Evolutionary conservation across 2,113 vertebrate genomes (phyloP), one percentile per base, ranked within the genome.

Genomic region (Abramis brama): DNA sequence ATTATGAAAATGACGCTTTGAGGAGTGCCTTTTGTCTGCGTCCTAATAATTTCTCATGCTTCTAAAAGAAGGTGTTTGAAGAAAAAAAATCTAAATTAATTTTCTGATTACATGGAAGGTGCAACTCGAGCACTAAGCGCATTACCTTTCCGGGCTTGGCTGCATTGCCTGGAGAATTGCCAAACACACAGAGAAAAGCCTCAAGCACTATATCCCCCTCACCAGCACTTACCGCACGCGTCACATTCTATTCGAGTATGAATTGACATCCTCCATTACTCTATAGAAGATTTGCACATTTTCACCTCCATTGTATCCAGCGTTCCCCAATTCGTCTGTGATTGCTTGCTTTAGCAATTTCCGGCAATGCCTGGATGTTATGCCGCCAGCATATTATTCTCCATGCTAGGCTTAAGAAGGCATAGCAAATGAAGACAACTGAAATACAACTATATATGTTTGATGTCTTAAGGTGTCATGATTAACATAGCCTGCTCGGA

Each of bases 21-120:
- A 52, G 17, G 27, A 19, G 23, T 68, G 79, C 79, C 2, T 82
- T 66, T 82, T 4, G 11, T 33, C 45, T 45, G 7, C n/a, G 0
- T 66, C 79, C 36, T 82, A 30, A 82, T 50, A 15, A 70, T 50
- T 68, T 70, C 43, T 52, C 19, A 82, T 30, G 25, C 45, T 13
- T 82, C 45, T 25, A 30, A 82, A 81, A 25, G 9, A 50, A 39
- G n/a, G 39, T 71, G 80, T 82, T 82, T 36, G 43, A 85, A 55
- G 17, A 45, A 62, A 45, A 70, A 0, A 50, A 21, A 66, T 8
- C 88, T 84, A 84, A 91, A 91, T 88, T 77, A 88, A 92, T 90
- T 90, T 92, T 91, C 86, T 91, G 88, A 92, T 91, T 91, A 91
- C 87, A 91, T 89, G 87, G 81, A 90, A 90, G 86, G 88, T 90